A percentile compares a stretch with the other conserved stretches of the same genome.
These are phyloP conservation scores for Teinopalpus imperialis DNA, from an alignment of 2,888 invertebrate species.

Conservation along the genomic window DNA sequence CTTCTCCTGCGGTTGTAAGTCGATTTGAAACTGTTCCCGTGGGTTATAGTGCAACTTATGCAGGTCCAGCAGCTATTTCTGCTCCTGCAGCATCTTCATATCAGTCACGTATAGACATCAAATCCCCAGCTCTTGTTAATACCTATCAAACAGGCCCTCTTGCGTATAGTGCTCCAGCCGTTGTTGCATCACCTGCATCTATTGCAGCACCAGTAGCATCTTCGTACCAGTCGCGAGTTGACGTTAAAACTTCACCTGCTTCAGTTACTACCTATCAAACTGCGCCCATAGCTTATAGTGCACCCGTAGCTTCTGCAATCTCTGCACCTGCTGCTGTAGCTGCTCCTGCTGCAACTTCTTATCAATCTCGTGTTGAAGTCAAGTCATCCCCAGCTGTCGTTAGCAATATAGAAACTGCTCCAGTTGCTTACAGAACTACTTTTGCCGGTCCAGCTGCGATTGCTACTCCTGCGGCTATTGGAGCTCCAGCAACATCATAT, in stretches of 20 bases:
- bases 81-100: conserved; percentile 44
- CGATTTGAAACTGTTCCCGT: conserved; percentile 39
- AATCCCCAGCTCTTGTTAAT: conserved; percentile 38
- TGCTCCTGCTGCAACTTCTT: conserved; percentile 41
- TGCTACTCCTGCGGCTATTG: conserved; percentile 4
- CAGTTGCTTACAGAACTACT: conserved; percentile 27
- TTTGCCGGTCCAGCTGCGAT: conserved; percentile 21
- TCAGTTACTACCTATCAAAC: conserved; percentile 34
- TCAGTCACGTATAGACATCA: conserved; percentile 44
- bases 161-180: conserved; percentile 34
- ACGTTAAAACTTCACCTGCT: conserved; percentile 43
- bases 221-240: conserved; percentile 46
- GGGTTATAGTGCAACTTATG: conserved; percentile 38
- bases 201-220: conserved; percentile 40
- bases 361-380: conserved; percentile 42
- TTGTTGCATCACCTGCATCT: conserved; percentile 18
- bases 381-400: neutral
- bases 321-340: conserved; percentile 48
- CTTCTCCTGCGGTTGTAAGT: conserved; percentile 26
- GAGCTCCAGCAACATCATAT: conserved; percentile 39
- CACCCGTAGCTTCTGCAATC: conserved; percentile 37
- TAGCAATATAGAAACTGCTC: conserved; percentile 15
- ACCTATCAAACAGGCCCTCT: conserved; percentile 35
- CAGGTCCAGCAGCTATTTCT: conserved; percentile 28
- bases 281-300: conserved; percentile 35